Evolutionary conservation across 2,888 invertebrate species (phyloP), one percentile per base, ranked within the genome.

Genomic region (Amorpha juglandis): DNA sequence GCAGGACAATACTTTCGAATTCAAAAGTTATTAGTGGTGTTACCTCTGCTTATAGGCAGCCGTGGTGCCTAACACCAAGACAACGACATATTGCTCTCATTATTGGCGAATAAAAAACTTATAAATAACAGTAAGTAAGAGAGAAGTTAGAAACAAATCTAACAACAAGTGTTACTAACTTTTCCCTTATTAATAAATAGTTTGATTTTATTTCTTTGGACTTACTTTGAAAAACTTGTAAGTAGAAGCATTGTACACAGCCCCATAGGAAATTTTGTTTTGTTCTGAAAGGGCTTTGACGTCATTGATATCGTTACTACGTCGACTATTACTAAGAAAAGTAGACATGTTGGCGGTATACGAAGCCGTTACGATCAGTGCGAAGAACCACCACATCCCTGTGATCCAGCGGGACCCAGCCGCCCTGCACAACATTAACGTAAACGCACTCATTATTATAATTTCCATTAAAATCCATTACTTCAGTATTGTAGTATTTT

Each of bases 331-430:
- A 67, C 97, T 97, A 27, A 98, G 93, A 82, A 97, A 97, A 14
- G 97, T 97, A 9, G 98, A 97, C 76, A 97, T 97, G 87, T 98
- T 98, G 64, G 93, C 93, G 0, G 92, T 93, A 67, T 93, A 93
- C 0, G 98, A 98, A 7, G 98, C 97, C 33, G 98, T 96, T 94
- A 98, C 96, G 84, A 98, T 98, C 65, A 98, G 92, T 0, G 97
- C 97, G 86, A 98, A 98, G 88, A 98, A 98, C 98, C 98, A 98
- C 98, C 97, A 97, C 95, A 97, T 96, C 7, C 97, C 97, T 0
- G 97, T 96, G 0, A 98, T 96, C 93, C 98, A 96, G 62, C 98
- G 94, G 0, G 98, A 98, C 0, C 98, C 98, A 47, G 97, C 95
- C 6, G 98, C 98, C 85, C 98, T 98, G 72, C 8, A 71, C 11